Base-by-base conservation (phyloP, 2,113 vertebrate species). In the Charina bottae region DNA sequence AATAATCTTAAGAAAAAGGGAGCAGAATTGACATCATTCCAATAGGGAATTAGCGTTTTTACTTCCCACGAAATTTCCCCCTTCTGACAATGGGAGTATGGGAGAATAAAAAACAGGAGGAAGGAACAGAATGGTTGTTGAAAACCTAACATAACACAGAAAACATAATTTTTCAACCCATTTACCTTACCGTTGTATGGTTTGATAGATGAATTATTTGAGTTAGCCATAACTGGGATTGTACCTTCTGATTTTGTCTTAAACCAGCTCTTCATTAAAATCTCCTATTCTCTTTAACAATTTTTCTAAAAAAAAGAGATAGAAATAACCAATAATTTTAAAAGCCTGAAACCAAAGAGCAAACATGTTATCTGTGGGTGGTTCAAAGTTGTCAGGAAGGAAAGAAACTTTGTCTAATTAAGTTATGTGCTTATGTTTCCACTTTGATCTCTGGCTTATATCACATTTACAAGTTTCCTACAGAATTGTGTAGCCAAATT, bases 371-470 rank as follows among this genome's bases (percentile, higher is more conserved):
- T 86, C 58, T 86, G 53, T 26, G 83, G 58, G 83, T 91, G 83
- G 83, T 54, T 4, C 21, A 85, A 91, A 49, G 13, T 90, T 90
- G 15, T 60, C 42, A 28, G 6, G 83, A 90, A 90, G 83, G 17
- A 68, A 55, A 86, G 26, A 91, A 64, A 60, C 46, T 64, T 60
- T 7, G 33, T 24, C 21, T 85, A 91, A 91, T 91, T 64, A 86
- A 91, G 60, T 64, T 24, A 64, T 37, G 28, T 68, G 28, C 46
- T 64, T 64, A 42, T 54, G 54, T 85, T 86, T n/a, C 8, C 59
- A 26, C 13, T 49, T 42, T 86, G 83, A 91, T 91, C 59, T 68
- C 49, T 68, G 83, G 64, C 49, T 55, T 62, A 53, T 23, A n/a
- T 21, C 72, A 46, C 58, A 85, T 15, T 90, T 59, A 9, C 6